Percentiles rank a stretch among this genome's conserved stretches.
Conservation (phyloP, 2,113 vertebrate genomes). For the Lepus europaeus region DNA sequence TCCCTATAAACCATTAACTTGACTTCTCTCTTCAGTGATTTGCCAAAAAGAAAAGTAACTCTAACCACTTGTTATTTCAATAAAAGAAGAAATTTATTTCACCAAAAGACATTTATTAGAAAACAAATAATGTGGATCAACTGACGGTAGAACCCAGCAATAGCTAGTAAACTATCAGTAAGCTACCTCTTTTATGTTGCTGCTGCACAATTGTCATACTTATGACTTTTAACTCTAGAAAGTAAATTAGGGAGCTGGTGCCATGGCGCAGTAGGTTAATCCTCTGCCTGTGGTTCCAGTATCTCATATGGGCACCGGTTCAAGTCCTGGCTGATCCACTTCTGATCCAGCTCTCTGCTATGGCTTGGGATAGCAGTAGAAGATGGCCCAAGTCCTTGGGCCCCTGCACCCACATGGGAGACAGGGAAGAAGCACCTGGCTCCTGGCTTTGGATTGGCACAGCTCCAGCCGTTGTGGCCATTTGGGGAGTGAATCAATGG, state of each 20-base stretch:
- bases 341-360: too few relatives aligned
- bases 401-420: too few relatives aligned
- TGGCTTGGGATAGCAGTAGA: too few relatives aligned
- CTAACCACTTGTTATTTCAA: not conserved
- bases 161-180: not conserved
- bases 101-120: conserved; percentile 1
- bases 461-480: too few relatives aligned
- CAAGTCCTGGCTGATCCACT: too few relatives aligned
- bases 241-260: not conserved
- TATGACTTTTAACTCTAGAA: not conserved
- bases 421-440: too few relatives aligned
- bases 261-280: too few relatives aligned
- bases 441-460: too few relatives aligned
- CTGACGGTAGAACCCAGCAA: not conserved
- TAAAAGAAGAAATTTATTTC: not conserved
- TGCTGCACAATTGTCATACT: not conserved
- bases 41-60: not conserved
- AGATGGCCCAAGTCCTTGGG: too few relatives aligned
- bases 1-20: not conserved
- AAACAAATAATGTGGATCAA: not conserved
- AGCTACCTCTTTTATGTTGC: not conserved
- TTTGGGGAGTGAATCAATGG: too few relatives aligned
- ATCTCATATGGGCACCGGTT: too few relatives aligned
- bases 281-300: too few relatives aligned
- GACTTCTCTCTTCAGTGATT: not conserved